A percentile compares a stretch with the other conserved stretches of the same genome.
phyloP scores from a whole-genome alignment of 1,140 invertebrate genomes.

The Contarinia nasturtii region DNA sequence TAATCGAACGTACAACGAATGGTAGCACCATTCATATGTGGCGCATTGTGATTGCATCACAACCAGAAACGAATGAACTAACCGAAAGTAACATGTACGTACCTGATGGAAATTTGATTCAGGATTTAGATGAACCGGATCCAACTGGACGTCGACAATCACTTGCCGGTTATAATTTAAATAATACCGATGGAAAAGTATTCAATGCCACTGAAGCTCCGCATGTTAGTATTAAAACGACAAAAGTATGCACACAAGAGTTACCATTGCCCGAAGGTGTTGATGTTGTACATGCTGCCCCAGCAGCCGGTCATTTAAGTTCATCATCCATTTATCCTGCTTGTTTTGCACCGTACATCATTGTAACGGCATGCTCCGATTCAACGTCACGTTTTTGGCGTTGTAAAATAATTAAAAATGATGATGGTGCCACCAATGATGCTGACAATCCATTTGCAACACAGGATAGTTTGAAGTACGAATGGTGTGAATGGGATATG shows the following conservation, averaged over 20 bases:
- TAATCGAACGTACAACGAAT: constrained; percentile 65
- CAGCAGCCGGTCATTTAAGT: constrained; percentile 88
- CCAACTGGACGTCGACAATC: constrained; percentile 11
- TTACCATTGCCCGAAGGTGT: constrained; percentile 75
- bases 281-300: constrained; percentile 76
- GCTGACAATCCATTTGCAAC: constrained; percentile 18
- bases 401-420: constrained; percentile 42
- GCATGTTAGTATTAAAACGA: constrained; percentile 41
- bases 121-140: constrained; percentile 49
- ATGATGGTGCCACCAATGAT: constrained; percentile 14
- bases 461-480: constrained; percentile 38
- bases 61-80: constrained; percentile 31
- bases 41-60: constrained; percentile 77
- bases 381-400: constrained; percentile 65
- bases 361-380: constrained; percentile 85
- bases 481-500: constrained; percentile 83
- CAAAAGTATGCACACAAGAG: constrained; percentile 64
- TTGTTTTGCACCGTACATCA: constrained; percentile 88
- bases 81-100: constrained; percentile 70
- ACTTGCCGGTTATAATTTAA: constrained; percentile 6
- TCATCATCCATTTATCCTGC: constrained; percentile 98
- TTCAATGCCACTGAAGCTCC: constrained; percentile 19
- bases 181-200: constrained; percentile 6
- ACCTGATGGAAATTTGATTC: constrained; percentile 70
- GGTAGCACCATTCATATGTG: constrained; percentile 91